phyloP scores from a whole-genome alignment of 2,113 vertebrate genomes.

The Stomatorhinus ivindoensis region DNA sequence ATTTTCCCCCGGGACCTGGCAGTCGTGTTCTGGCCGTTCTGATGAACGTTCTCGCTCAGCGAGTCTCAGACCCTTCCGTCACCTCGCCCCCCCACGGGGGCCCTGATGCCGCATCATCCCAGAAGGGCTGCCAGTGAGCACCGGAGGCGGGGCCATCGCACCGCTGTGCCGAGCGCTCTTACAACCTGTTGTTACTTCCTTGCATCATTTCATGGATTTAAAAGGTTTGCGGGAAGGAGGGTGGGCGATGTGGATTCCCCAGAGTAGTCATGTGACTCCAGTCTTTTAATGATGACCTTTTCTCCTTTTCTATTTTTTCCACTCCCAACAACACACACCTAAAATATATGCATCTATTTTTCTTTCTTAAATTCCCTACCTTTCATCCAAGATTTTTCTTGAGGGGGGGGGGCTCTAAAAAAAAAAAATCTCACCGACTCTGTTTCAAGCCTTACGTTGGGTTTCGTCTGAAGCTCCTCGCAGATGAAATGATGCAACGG shows the following conservation, averaged over 20 bases:
- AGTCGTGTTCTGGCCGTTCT: neutral
- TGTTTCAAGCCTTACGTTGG: slow-evolving; percentile 28
- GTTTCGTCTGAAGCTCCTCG: slow-evolving; percentile 23
- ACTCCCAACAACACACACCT: neutral
- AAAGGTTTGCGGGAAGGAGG: slow-evolving; percentile 14
- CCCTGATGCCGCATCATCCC: slow-evolving; percentile 28
- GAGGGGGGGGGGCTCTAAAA: neutral
- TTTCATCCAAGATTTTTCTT: neutral
- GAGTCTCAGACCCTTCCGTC: slow-evolving; percentile 45
- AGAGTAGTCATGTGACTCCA: slow-evolving; percentile 39
- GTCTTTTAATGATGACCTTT: slow-evolving; percentile 34
- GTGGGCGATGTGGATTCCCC: slow-evolving; percentile 23
- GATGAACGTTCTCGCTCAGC: slow-evolving; percentile 29
- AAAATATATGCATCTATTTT: neutral
- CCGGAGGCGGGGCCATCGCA: neutral
- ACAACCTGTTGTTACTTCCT: slow-evolving; percentile 52
- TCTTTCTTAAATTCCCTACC: neutral
- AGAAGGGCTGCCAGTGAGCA: neutral
- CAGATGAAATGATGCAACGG: slow-evolving; percentile 45
- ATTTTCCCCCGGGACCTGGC: neutral
- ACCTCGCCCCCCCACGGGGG: slow-evolving; percentile 33
- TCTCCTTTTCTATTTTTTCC: neutral
- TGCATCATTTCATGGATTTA: slow-evolving; percentile 49
- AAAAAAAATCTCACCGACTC: neutral
- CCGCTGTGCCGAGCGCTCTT: slow-evolving; percentile 27